A percentile compares a stretch with the other conserved stretches of the same genome.
These are phyloP conservation scores for Thomomys bottae DNA, from an alignment of 2,113 vertebrate genomes.

Conservation along the genomic window DNA sequence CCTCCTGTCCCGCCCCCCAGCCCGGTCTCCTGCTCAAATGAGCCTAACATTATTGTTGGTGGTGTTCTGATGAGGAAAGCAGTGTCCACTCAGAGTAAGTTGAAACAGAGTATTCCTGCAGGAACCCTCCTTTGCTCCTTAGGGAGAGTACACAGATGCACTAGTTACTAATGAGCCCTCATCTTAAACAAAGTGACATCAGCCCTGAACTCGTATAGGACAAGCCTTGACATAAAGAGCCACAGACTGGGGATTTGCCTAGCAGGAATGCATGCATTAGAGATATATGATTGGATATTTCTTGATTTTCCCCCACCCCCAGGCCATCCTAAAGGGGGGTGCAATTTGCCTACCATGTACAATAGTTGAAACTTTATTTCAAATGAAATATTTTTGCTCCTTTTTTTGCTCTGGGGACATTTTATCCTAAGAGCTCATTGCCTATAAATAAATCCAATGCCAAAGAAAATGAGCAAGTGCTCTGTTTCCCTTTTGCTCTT, in stretches of 20 bases:
- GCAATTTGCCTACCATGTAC: not conserved
- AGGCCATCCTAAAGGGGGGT: not conserved
- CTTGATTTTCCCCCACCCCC: too few relatives aligned
- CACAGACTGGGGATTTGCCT: rapidly evolving
- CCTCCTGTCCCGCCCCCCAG: not conserved
- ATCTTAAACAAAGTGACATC: not conserved
- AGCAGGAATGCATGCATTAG: too few relatives aligned
- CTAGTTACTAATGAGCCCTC: not conserved
- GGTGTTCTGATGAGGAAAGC: not conserved
- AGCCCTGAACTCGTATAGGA: rapidly evolving
- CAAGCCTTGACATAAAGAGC: not conserved
- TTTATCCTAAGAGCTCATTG: not conserved
- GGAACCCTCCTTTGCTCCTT: not conserved
- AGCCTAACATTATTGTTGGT: not conserved
- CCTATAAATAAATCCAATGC: not conserved
- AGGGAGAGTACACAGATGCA: not conserved
- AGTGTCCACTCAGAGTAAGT: not conserved
- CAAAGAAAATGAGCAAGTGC: not conserved
- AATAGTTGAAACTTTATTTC: not conserved
- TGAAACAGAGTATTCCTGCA: not conserved
- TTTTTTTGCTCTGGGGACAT: not conserved
- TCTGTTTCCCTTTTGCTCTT: not conserved
- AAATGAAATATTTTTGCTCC: not conserved
- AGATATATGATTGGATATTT: not conserved
- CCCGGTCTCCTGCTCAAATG: not conserved